Conservation (phyloP, 2,888 invertebrate species). For the Cylloceria caligata region DNA sequence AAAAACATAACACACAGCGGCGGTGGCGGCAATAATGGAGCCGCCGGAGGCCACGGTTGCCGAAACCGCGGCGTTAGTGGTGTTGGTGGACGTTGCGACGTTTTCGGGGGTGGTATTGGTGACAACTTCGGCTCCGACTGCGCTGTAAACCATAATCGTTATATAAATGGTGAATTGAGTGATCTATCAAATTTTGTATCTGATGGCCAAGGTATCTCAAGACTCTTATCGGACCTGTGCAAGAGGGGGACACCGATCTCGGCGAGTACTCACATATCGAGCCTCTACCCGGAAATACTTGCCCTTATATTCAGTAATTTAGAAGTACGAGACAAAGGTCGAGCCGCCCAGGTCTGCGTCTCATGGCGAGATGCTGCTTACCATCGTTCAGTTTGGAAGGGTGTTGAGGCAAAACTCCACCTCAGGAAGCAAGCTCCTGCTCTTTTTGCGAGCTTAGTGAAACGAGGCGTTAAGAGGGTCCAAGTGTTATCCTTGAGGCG, state of each 20-base stretch:
- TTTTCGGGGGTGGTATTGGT: constrained; percentile 78
- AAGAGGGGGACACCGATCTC: constrained; percentile 61
- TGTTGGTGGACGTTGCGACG: constrained; percentile 73
- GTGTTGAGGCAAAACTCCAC: constrained; percentile 96
- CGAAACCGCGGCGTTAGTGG: constrained; percentile 50
- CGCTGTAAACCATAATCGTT: constrained; percentile 52
- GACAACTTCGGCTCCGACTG: constrained; percentile 70
- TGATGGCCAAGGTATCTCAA: constrained; percentile 74
- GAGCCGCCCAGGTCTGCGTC: constrained; percentile 95
- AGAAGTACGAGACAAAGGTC: constrained; percentile 94
- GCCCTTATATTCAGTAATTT: constrained; percentile 96
- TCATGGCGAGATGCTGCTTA: constrained; percentile 97
- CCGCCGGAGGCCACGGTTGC: constrained; percentile 53
- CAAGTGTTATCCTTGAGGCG: constrained; percentile 95
- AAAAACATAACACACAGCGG: constrained; percentile 85
- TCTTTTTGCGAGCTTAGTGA: constrained; percentile 93
- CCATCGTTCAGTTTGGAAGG: constrained; percentile 96
- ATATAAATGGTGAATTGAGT: constrained; percentile 66
- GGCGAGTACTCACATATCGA: constrained; percentile 89
- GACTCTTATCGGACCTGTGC: constrained; percentile 66
- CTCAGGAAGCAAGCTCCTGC: constrained; percentile 93
- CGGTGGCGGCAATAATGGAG: constrained; percentile 86
- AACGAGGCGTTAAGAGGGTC: constrained; percentile 94
- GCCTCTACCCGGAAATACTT: constrained; percentile 96
- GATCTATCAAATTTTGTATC: constrained; percentile 61